Evolutionary conservation across 2,113 vertebrate species (phyloP).

Genomic region (Empidonax alnorum): DNA sequence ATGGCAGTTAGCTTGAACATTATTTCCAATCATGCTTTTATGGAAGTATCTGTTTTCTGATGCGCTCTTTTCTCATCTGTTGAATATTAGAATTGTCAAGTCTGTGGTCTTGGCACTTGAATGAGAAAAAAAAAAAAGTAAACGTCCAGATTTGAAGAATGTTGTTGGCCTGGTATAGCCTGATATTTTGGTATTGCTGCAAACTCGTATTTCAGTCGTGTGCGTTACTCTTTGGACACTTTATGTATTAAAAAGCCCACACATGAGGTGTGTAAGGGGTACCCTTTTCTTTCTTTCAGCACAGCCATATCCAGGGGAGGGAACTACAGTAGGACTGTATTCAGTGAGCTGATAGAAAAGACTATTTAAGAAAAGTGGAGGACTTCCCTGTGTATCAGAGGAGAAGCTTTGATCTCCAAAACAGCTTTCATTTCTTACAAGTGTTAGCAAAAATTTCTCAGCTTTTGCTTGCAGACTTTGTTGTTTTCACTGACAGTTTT

Average conservation of each 20-base stretch:
- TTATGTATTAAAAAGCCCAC: background rate
- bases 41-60: background rate
- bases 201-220: background rate
- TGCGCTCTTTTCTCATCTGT: background rate
- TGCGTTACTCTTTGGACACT: background rate
- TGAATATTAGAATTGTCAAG: background rate
- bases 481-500: background rate
- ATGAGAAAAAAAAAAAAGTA: background rate
- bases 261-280: background rate
- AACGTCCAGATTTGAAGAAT: background rate
- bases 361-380: background rate
- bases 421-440: background rate
- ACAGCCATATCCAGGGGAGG: background rate
- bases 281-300: background rate
- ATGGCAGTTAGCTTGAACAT: background rate
- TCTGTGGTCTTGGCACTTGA: background rate
- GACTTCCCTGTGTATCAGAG: background rate
- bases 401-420: background rate
- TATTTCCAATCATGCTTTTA: constrained; percentile 6
- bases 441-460: background rate
- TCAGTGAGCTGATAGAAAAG: background rate
- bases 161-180: constrained; percentile 19
- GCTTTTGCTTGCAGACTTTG: background rate
- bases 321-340: background rate
- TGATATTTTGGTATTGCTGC: constrained; percentile 26